Percentiles rank a stretch among this genome's conserved stretches.
phyloP scores from a whole-genome alignment of 2,797 vertebrate genomes.

The Taenioides sp. region DNA sequence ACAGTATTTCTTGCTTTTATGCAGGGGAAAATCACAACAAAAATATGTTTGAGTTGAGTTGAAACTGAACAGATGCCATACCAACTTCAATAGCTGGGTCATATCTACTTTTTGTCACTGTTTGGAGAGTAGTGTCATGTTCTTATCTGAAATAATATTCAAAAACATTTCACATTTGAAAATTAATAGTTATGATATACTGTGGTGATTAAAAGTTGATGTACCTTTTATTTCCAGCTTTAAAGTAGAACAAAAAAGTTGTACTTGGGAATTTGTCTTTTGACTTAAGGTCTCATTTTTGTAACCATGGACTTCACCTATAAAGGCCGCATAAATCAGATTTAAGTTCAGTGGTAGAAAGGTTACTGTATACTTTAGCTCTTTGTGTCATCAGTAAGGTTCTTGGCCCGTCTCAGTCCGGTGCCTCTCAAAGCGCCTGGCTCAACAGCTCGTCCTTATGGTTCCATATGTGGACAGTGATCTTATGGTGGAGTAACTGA shows the following conservation, averaged over 20 bases:
- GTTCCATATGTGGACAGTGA: too few relatives aligned
- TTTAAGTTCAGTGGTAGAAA: neutral
- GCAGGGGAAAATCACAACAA: neutral
- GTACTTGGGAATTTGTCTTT: slow-evolving; percentile 24
- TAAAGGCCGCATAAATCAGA: neutral
- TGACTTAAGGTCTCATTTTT: slow-evolving; percentile 53
- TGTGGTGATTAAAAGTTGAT: neutral
- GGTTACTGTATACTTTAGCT: neutral
- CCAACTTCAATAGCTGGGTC: slow-evolving; percentile 10
- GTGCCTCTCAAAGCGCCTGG: slow-evolving; percentile 63
- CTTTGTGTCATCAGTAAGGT: slow-evolving; percentile 31
- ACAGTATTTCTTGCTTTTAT: neutral
- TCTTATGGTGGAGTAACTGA: slow-evolving; percentile 76
- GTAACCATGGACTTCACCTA: slow-evolving; percentile 65
- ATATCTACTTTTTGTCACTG: slow-evolving; percentile 5
- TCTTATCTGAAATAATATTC: slow-evolving; percentile 1
- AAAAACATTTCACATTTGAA: neutral
- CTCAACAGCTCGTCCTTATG: slow-evolving; percentile 70
- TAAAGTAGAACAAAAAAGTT: neutral
- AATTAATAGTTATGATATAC: neutral
- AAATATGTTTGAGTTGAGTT: too few relatives aligned
- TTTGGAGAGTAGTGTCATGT: slow-evolving; percentile 6
- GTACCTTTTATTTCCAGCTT: neutral
- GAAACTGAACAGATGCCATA: too few relatives aligned
- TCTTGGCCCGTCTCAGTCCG: slow-evolving; percentile 46